These are phyloP conservation scores for Leptarthrus brevirostris DNA, from an alignment of 2,888 invertebrate species.

Conservation along the genomic window DNA sequence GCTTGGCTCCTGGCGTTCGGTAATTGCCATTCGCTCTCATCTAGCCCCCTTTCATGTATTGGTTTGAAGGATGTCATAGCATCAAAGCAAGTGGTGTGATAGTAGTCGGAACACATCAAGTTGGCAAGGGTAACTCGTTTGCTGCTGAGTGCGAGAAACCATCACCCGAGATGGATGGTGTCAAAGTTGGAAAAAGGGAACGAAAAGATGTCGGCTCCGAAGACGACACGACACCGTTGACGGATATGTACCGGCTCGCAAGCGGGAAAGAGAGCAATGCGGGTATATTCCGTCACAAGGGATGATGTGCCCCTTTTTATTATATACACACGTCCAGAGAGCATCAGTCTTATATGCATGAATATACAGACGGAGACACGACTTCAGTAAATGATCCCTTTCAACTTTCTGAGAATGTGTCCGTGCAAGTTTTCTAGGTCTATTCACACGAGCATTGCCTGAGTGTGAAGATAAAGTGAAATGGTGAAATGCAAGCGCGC, in stretches of 20 bases:
- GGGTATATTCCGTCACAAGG: slow-evolving; percentile 16
- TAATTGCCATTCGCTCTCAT: slow-evolving; percentile 46
- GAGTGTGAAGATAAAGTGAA: slow-evolving; percentile 51
- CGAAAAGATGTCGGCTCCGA: slow-evolving; percentile 32
- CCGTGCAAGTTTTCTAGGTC: slow-evolving; percentile 17
- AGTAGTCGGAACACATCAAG: slow-evolving; percentile 16
- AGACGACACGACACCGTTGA: too few relatives aligned
- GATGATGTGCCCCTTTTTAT: slow-evolving; percentile 44
- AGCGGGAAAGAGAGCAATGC: slow-evolving; percentile 19
- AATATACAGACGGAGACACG: slow-evolving; percentile 17
- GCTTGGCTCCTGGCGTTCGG: slow-evolving; percentile 19
- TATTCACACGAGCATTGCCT: background rate
- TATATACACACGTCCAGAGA: slow-evolving; percentile 47
- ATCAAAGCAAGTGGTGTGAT: slow-evolving; percentile 25
- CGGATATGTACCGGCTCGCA: too few relatives aligned
- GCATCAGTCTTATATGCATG: slow-evolving; percentile 40
- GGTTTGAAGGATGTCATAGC: slow-evolving; percentile 29
- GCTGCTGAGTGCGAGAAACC: slow-evolving; percentile 35
- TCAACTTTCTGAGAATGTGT: background rate
- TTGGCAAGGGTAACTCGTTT: slow-evolving; percentile 13
- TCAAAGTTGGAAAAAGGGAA: slow-evolving; percentile 50
- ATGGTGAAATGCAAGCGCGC: slow-evolving; percentile 54
- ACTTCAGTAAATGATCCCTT: slow-evolving; percentile 37
- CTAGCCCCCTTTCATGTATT: background rate
- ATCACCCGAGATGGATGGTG: slow-evolving; percentile 52